These are phyloP conservation scores for Enteromius anoplus DNA, from an alignment of 2,797 vertebrate species.

Conservation along the genomic window DNA sequence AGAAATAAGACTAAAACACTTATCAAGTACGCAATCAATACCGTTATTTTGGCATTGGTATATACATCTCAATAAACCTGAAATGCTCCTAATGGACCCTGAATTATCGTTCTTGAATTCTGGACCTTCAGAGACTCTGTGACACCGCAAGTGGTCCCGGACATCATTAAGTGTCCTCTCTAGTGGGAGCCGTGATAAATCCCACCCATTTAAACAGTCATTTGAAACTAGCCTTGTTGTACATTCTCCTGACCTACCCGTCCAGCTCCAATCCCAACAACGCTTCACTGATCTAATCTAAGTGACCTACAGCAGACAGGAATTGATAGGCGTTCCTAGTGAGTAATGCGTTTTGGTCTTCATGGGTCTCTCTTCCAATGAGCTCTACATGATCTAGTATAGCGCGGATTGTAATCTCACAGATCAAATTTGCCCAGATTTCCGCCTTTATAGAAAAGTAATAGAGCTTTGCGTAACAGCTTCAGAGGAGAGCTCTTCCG, in stretches of 20 bases:
- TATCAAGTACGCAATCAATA: background rate
- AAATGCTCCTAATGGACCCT: background rate
- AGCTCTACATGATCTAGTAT: slow-evolving; percentile 76
- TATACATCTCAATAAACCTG: background rate
- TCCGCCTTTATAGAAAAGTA: slow-evolving; percentile 64
- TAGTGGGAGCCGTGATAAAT: slow-evolving; percentile 33
- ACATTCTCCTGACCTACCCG: slow-evolving; percentile 33
- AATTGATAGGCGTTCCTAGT: slow-evolving; percentile 68
- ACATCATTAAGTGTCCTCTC: slow-evolving; percentile 24
- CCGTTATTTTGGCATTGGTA: background rate
- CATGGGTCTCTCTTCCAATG: slow-evolving; percentile 61
- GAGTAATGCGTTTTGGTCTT: slow-evolving; percentile 68
- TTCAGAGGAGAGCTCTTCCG: slow-evolving; percentile 66
- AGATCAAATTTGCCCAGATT: slow-evolving; percentile 74
- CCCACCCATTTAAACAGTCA: slow-evolving; percentile 34
- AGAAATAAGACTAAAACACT: background rate
- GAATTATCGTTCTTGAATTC: background rate
- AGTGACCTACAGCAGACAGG: slow-evolving; percentile 57
- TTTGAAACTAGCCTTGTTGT: slow-evolving; percentile 34
- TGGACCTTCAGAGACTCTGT: background rate
- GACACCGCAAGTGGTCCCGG: slow-evolving; percentile 4
- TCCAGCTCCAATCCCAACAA: slow-evolving; percentile 26
- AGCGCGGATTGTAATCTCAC: slow-evolving; percentile 72
- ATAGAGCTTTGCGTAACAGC: slow-evolving; percentile 69
- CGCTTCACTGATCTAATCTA: slow-evolving; percentile 60